Conservation (phyloP, 2,888 invertebrate species). For the Lithophane leautieri region DNA sequence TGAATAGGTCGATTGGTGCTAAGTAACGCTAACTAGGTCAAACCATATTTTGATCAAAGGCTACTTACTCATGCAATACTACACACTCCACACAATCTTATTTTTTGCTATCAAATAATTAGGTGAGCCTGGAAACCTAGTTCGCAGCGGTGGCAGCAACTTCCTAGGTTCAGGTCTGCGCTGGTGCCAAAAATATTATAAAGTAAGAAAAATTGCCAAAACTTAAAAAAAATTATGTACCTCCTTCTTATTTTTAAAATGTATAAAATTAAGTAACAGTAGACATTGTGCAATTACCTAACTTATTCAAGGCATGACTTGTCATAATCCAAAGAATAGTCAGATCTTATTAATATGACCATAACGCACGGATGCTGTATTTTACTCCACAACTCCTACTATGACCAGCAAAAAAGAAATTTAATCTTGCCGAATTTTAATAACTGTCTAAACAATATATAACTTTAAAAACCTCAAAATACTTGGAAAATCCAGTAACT, state of each 20-base stretch:
- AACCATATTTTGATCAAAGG: slow-evolving; percentile 52
- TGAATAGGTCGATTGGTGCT: slow-evolving; percentile 82
- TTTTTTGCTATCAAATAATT: not conserved
- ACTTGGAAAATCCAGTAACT: slow-evolving; percentile 1
- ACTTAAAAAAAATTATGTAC: not conserved
- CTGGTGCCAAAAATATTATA: not conserved
- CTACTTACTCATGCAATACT: slow-evolving; percentile 23
- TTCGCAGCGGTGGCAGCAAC: not conserved
- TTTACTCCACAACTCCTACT: not conserved
- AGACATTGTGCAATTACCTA: not conserved
- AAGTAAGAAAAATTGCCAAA: not conserved
- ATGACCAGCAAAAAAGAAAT: not conserved
- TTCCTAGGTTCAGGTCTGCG: not conserved
- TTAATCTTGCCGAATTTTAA: not conserved
- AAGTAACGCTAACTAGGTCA: slow-evolving; percentile 76
- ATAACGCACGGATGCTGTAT: not conserved
- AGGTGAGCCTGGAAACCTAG: not conserved
- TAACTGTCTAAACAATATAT: not conserved
- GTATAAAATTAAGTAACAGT: not conserved
- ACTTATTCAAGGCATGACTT: not conserved
- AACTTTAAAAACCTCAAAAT: slow-evolving; percentile 5
- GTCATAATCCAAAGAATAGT: not conserved
- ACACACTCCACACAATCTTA: not conserved
- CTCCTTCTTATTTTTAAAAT: not conserved
- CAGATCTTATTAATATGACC: not conserved